These are phyloP conservation scores for Drosophila erecta DNA, from an alignment of 1,140 invertebrate genomes.

Conservation along the genomic window DNA sequence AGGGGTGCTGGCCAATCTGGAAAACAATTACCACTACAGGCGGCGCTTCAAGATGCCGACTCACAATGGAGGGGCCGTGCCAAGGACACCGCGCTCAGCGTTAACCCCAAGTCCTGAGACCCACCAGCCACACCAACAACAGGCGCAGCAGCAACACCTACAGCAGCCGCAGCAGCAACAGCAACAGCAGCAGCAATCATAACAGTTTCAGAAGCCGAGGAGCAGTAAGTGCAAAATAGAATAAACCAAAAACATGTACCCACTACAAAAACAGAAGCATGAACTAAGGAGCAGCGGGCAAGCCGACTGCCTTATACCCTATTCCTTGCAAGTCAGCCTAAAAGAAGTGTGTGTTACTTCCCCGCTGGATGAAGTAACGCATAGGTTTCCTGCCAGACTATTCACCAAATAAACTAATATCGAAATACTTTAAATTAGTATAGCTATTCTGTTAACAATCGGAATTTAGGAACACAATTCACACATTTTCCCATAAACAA, in stretches of 20 bases:
- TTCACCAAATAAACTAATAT: no score
- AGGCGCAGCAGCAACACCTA: background rate
- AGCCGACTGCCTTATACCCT: background rate
- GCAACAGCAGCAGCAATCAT: conserved; percentile 19
- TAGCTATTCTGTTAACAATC: no score
- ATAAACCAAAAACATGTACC: conserved; percentile 56
- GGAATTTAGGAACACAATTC: no score
- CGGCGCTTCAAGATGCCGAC: conserved; percentile 49
- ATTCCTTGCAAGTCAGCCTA: no score
- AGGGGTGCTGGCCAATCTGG: conserved; percentile 41
- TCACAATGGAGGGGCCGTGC: conserved; percentile 71
- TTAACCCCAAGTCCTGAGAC: conserved; percentile 60
- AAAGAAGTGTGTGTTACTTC: no score
- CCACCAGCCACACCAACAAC: conserved; percentile 32
- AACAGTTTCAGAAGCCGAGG: conserved; percentile 17
- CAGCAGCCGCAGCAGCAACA: conserved; percentile 8
- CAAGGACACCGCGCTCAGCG: conserved; percentile 72
- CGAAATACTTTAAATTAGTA: no score
- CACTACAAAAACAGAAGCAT: conserved; percentile 40
- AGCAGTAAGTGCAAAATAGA: conserved; percentile 64
- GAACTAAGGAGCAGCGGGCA: background rate
- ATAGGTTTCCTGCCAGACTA: no score
- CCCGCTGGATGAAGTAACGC: no score
- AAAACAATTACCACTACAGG: conserved; percentile 75
- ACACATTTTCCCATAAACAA: background rate